Percentiles rank a stretch among this genome's conserved stretches.
phyloP scores from a whole-genome alignment of 37 sponge, comb jelly and placozoan species.

The Crambe crambe region DNA sequence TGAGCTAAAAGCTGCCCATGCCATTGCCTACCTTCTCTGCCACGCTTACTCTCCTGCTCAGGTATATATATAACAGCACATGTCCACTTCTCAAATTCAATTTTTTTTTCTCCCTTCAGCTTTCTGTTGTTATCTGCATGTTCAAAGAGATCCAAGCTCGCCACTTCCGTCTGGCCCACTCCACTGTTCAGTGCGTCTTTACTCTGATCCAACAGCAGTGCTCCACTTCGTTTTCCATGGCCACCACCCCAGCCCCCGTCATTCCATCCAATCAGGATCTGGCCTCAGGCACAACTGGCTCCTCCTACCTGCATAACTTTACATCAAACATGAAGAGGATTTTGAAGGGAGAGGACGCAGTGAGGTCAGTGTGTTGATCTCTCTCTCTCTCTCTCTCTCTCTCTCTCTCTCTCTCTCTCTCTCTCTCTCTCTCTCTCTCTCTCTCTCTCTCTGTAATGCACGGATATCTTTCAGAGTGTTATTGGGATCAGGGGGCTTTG shows the following conservation, averaged over 20 bases:
- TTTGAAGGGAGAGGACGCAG: not conserved
- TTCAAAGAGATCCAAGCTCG: constrained; percentile 26
- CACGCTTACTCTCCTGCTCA: not conserved
- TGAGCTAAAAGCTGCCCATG: constrained; percentile 16
- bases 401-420: no score
- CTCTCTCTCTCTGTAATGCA: no score
- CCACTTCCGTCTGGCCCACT: constrained; percentile 1
- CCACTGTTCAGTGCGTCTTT: not conserved
- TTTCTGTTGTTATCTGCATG: not conserved
- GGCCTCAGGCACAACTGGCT: not conserved
- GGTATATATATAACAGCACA: not conserved
- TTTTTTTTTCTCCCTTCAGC: not conserved
- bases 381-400: no score
- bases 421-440: no score
- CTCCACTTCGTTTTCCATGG: not conserved
- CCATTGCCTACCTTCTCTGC: constrained; percentile 29
- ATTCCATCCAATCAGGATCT: not conserved
- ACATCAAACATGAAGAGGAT: not conserved
- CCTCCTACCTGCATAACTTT: not conserved
- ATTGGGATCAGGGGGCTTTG: no score
- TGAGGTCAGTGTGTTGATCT: not conserved
- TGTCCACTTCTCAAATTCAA: no score
- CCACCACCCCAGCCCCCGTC: not conserved
- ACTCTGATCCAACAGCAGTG: not conserved
- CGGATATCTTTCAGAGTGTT: no score